Percentiles rank a stretch among this genome's conserved stretches.
phyloP scores from a whole-genome alignment of 2,888 invertebrate genomes.

The Julus scanicus region DNA sequence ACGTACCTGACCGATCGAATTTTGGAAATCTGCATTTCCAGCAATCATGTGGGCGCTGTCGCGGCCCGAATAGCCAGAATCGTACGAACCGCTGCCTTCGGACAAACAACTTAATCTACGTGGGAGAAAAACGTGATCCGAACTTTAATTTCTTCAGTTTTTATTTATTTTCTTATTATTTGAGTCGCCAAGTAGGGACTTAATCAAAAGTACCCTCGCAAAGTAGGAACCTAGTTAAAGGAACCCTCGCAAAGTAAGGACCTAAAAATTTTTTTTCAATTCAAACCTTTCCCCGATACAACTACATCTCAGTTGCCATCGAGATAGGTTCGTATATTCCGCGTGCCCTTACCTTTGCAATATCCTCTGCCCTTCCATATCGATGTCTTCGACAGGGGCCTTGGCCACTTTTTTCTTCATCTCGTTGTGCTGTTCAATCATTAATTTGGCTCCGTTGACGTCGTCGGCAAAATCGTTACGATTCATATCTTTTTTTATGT shows the following conservation, averaged over 20 bases:
- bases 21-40: slow-evolving; percentile 73
- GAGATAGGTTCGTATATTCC: too few relatives aligned
- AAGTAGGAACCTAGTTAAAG: too few relatives aligned
- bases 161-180: too few relatives aligned
- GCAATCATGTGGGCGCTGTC: slow-evolving; percentile 71
- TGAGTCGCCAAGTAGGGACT: too few relatives aligned
- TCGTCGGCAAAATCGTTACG: slow-evolving; percentile 95
- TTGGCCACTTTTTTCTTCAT: slow-evolving; percentile 94
- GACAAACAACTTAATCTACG: slow-evolving; percentile 67
- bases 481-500: slow-evolving; percentile 90
- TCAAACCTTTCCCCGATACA: too few relatives aligned
- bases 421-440: slow-evolving; percentile 92
- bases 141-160: too few relatives aligned
- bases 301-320: too few relatives aligned
- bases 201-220: too few relatives aligned
- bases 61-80: slow-evolving; percentile 79
- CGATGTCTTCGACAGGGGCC: slow-evolving; percentile 92
- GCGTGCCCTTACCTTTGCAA: slow-evolving; percentile 70
- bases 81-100: slow-evolving; percentile 73
- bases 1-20: slow-evolving; percentile 63
- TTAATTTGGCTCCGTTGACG: slow-evolving; percentile 88
- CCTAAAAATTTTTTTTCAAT: too few relatives aligned
- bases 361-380: slow-evolving; percentile 82
- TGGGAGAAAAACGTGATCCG: background rate
- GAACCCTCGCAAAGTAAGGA: too few relatives aligned